A percentile compares a stretch with the other conserved stretches of the same genome.
Evolutionary conservation across 2,888 invertebrate genomes (phyloP).

Genomic region (Cheilosia vulpina): DNA sequence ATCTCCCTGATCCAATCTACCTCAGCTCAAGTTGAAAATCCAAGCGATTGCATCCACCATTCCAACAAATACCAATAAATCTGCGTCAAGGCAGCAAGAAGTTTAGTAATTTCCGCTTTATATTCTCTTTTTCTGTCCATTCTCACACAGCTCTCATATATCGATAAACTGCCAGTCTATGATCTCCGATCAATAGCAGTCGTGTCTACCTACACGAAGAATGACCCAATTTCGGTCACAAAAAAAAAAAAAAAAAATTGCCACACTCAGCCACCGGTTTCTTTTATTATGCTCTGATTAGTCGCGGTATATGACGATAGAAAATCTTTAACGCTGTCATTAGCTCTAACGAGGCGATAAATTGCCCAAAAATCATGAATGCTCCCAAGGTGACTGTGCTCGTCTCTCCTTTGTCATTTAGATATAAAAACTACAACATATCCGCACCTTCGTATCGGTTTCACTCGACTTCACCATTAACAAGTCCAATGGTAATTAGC

Average conservation of each 20-base stretch:
- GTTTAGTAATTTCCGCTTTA: no score
- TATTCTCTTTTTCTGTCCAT: neutral
- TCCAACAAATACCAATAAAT: no score
- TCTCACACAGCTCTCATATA: neutral
- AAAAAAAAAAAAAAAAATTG: conserved; percentile 17
- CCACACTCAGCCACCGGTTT: conserved; percentile 23
- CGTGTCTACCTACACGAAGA: conserved; percentile 13
- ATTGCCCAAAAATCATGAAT: conserved; percentile 8
- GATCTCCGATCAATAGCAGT: conserved; percentile 8
- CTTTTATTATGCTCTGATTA: conserved; percentile 37
- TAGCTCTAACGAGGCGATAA: conserved; percentile 12
- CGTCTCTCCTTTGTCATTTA: neutral
- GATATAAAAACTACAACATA: neutral
- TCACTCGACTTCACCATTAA: conserved; percentile 3
- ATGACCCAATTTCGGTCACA: conserved; percentile 31
- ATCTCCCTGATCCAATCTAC: no score
- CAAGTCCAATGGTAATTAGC: conserved; percentile 37
- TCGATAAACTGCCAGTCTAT: neutral
- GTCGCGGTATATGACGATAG: neutral
- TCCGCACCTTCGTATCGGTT: neutral
- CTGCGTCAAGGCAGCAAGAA: no score
- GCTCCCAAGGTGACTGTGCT: conserved; percentile 16
- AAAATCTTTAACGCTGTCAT: conserved; percentile 10
- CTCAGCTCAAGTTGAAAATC: no score
- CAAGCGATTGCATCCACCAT: no score